Evolutionary conservation across 2,113 vertebrate genomes (phyloP).

Genomic region (Gobiocypris rarus): DNA sequence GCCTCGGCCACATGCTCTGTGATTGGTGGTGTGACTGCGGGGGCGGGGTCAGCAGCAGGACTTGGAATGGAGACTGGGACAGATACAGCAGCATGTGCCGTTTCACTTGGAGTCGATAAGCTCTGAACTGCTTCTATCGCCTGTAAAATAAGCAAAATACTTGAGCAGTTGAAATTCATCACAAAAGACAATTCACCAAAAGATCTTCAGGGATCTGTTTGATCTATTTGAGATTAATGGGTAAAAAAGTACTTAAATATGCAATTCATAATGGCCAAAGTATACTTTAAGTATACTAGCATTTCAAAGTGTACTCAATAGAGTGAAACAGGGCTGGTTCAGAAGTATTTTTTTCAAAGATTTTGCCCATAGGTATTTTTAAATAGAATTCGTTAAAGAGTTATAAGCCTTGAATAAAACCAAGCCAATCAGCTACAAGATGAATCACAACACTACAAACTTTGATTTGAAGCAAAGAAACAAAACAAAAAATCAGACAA

Average conservation of each 20-base stretch:
- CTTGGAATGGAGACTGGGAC: conserved; percentile 37
- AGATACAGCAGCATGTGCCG: conserved; percentile 19
- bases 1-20: conserved; percentile 67
- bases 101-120: background rate
- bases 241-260: background rate
- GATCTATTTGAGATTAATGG: background rate
- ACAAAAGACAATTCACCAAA: background rate
- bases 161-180: background rate
- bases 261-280: no score
- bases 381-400: no score
- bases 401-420: no score
- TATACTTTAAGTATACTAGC: no score
- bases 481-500: no score
- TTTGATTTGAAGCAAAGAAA: no score
- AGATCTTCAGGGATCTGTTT: background rate
- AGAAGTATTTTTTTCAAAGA: no score
- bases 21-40: conserved; percentile 58
- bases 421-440: no score
- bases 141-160: conserved; percentile 44
- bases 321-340: no score
- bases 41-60: conserved; percentile 48
- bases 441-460: no score
- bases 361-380: no score
- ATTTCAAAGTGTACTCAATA: no score
- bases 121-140: conserved; percentile 15